Evolutionary conservation across 2,888 invertebrate genomes (phyloP), one percentile per base, ranked within the genome.

Genomic region (Conistra vaccinii): DNA sequence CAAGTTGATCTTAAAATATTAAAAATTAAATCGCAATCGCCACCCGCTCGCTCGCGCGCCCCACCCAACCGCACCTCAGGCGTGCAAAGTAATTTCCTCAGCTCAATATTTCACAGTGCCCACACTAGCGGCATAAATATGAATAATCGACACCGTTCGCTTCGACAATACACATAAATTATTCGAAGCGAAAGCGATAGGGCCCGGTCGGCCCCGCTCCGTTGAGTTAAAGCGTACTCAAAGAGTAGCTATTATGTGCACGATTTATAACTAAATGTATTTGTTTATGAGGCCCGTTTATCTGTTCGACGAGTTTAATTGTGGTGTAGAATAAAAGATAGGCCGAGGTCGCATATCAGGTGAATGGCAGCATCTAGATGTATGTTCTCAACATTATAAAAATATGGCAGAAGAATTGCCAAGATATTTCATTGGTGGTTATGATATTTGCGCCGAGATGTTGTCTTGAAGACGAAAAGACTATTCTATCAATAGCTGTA

Each of bases 51-150:
- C 42, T 12, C 0, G 14, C 23, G 4, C 20, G 2, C 70, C 67
- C 68, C 68, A 70, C 73, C 81, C 73, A 55, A 79, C 72, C 65
- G 81, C 87, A 89, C 91, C 90, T 87, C 83, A 81, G 89, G 90
- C 91, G 89, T 85, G 89, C 90, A 88, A 90, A 91, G 91, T 91
- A 91, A 92, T 92, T 91, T 91, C 91, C 91, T 89, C 85, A 80
- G 86, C 87, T 89, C 92, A 89, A 92, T 92, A 92, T 91, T 91
- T 92, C 92, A 91, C 87, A 84, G 87, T 85, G 89, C 90, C 90
- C 91, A 90, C 92, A 91, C 91, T 89, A 88, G 87, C 89, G 87
- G 90, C 91, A 92, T 93, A 93, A 93, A 93, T 93, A 94, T 93
- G 93, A 94, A 93, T 94, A 93, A 93, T 93, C 91, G 91, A 89